Conservation (phyloP, 2,113 vertebrate genomes). For the Cyprinodon brontotheroides region DNA sequence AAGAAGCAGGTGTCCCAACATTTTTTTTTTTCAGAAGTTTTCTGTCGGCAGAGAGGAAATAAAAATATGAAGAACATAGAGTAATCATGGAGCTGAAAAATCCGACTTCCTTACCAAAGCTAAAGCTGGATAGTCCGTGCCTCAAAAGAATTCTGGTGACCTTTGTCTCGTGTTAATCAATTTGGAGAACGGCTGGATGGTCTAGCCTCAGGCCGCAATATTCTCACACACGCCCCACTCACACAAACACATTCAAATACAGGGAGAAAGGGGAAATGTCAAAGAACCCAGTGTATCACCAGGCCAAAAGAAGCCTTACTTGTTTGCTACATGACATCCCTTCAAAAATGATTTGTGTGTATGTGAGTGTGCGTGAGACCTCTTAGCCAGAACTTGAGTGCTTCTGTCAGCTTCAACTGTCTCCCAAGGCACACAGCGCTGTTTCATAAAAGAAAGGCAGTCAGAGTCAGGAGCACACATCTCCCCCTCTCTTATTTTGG, state of each 20-base stretch:
- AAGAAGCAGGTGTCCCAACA: too few relatives aligned
- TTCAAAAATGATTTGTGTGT: constrained; percentile 48
- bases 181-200: constrained; percentile 63
- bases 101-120: not conserved
- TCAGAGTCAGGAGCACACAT: constrained; percentile 31
- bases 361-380: constrained; percentile 27
- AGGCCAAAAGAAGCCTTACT: constrained; percentile 61
- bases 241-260: constrained; percentile 9
- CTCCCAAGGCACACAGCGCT: constrained; percentile 80
- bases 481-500: not conserved
- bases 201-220: constrained; percentile 60
- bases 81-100: constrained; percentile 20
- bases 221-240: constrained; percentile 9
- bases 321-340: constrained; percentile 64
- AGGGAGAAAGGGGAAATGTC: constrained; percentile 36
- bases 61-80: not conserved
- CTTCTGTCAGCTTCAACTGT: constrained; percentile 87
- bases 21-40: too few relatives aligned
- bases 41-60: not conserved
- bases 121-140: constrained; percentile 13
- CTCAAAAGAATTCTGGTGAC: constrained; percentile 68
- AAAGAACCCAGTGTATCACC: constrained; percentile 64
- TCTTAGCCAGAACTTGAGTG: constrained; percentile 87
- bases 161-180: constrained; percentile 66
- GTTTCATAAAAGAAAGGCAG: constrained; percentile 73